A percentile compares a stretch with the other conserved stretches of the same genome.
These are phyloP conservation scores for Epicauta chinensis DNA, from an alignment of 1,140 invertebrate genomes.

Conservation along the genomic window DNA sequence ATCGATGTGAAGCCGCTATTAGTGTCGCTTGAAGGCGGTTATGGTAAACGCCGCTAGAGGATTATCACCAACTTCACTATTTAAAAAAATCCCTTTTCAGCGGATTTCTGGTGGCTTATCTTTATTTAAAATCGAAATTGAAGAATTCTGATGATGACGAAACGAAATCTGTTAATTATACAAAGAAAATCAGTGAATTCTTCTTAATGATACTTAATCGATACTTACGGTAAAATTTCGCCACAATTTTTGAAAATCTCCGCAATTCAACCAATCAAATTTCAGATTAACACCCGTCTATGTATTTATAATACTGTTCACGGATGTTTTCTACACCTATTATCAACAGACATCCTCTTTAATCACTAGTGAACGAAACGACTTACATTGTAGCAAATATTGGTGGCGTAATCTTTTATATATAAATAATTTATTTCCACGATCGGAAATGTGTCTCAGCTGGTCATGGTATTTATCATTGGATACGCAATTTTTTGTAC, in stretches of 20 bases:
- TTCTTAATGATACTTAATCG: conserved; percentile 36
- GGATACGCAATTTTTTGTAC: conserved; percentile 73
- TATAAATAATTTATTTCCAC: conserved; percentile 54
- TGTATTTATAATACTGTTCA: conserved; percentile 46
- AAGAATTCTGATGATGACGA: conserved; percentile 25
- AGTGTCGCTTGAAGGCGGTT: background rate
- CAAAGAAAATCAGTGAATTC: conserved; percentile 34
- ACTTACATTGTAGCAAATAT: conserved; percentile 49
- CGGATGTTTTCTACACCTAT: conserved; percentile 47
- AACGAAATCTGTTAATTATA: conserved; percentile 22
- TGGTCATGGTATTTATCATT: conserved; percentile 79
- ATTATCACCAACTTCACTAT: no score
- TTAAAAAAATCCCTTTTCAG: no score
- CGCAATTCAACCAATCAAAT: no score
- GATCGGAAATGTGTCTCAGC: conserved; percentile 57
- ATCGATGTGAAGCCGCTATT: background rate
- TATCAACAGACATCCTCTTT: conserved; percentile 46
- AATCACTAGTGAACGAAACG: conserved; percentile 45
- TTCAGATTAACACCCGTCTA: conserved; percentile 50
- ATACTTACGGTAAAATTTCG: conserved; percentile 46
- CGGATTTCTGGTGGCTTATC: conserved; percentile 44
- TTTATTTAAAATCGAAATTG: conserved; percentile 38
- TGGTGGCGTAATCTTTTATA: conserved; percentile 63
- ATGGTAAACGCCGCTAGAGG: no score
- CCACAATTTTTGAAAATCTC: no score